phyloP scores from a whole-genome alignment of 2,113 vertebrate species.

The Sterrhoptilus dennistouni region DNA sequence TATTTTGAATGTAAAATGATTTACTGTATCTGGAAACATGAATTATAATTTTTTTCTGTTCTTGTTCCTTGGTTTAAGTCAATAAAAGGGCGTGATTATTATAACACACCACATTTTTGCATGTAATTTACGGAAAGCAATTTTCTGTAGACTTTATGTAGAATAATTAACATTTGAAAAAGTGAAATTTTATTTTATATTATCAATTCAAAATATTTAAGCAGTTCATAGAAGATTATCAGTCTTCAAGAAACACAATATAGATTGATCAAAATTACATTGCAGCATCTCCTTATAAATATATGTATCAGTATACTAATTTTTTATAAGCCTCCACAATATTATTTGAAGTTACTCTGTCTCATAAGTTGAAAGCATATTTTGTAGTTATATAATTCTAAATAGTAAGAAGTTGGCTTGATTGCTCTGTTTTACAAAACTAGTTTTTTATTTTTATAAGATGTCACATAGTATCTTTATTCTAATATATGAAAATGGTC shows the following conservation, averaged over 20 bases:
- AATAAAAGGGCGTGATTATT: not conserved
- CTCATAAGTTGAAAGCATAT: not conserved
- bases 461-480: not conserved
- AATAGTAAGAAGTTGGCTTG: not conserved
- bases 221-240: not conserved
- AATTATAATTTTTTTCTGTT: not conserved
- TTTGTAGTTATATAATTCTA: not conserved
- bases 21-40: not conserved
- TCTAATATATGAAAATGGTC: not conserved
- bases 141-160: not conserved
- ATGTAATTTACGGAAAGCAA: not conserved
- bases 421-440: not conserved
- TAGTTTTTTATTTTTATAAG: not conserved
- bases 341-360: not conserved
- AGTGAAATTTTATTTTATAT: not conserved
- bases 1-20: not conserved
- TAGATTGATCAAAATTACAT: not conserved
- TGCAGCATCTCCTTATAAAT: not conserved
- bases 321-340: not conserved
- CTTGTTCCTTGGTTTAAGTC: not conserved
- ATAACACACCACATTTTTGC: not conserved
- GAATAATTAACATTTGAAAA: not conserved
- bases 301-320: not conserved
- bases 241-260: not conserved
- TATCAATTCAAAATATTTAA: not conserved